phyloP scores from a whole-genome alignment of 2,888 invertebrate genomes.

The Serrognathus titanus region DNA sequence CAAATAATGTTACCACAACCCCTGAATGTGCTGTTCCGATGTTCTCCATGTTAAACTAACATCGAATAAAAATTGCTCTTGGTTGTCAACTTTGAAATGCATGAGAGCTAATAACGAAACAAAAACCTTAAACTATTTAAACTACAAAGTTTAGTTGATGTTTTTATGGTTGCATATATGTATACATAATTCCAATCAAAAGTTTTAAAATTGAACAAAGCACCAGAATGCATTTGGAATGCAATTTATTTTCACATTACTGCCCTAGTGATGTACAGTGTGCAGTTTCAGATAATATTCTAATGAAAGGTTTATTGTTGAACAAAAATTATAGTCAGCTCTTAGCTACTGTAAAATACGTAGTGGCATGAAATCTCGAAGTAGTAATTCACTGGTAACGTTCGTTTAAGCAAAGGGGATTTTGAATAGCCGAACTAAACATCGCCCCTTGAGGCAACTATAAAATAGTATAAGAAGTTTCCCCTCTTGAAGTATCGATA shows the following conservation, averaged over 20 bases:
- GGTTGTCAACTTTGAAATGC: no score
- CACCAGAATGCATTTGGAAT: constrained; percentile 16
- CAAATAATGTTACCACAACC: no score
- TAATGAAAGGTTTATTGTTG: constrained; percentile 19
- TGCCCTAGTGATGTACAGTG: constrained; percentile 11
- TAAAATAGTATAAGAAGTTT: background rate
- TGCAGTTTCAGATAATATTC: constrained; percentile 18
- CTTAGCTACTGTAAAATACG: background rate
- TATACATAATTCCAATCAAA: constrained; percentile 10
- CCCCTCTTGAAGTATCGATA: constrained; percentile 5
- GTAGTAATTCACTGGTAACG: background rate
- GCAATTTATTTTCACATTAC: constrained; percentile 18
- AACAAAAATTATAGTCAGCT: background rate
- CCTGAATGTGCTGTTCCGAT: no score
- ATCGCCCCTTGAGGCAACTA: background rate
- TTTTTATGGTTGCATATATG: background rate
- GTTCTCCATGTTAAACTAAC: no score
- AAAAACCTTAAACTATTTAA: no score
- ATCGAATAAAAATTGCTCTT: no score
- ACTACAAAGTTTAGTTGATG: no score
- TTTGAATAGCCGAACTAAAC: background rate
- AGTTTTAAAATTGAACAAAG: constrained; percentile 11
- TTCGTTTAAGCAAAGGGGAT: background rate
- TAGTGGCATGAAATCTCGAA: background rate
- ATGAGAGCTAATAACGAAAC: no score